Evolutionary conservation across 2,888 invertebrate genomes (phyloP), one percentile per base, ranked within the genome.

Genomic region (Aleiodes leptofemur): DNA sequence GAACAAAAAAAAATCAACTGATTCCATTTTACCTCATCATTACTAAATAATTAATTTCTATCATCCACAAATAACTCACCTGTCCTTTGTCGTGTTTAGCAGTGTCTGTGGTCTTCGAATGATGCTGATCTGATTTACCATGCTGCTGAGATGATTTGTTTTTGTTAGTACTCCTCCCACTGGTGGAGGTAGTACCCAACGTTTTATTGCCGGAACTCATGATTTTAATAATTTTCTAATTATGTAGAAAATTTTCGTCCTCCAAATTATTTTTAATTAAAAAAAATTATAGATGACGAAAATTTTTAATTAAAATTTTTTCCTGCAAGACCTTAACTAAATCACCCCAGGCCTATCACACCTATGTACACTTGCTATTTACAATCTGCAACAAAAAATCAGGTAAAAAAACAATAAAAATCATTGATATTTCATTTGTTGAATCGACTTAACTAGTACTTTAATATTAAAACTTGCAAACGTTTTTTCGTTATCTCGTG

Each of bases 321-420:
- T 48, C 43, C 64, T 61, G 61, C 64, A 64, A 73, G 43, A 64
- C 64, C 64, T 72, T 69, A 57, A 57, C 69, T 76, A 72, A 76
- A 69, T 68, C 72, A 76, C 72, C 68, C 51, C 83, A 85, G 82
- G 85, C 83, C 83, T 86, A 86, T 93, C 93, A 93, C 92, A 93
- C 92, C 76, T 94, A 94, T 94, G 91, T 94, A 94, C 94, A 95
- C 92, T 92, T 91, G 92, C 92, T 95, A 95, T 95, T 92, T 95
- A 95, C 94, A 94, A 93, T 92, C 89, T 91, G 92, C 90, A 92
- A n/a, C 13, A 8, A n/a, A 55, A 55, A 16, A 16, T 55, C 16
- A 6, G 1, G 23, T 23, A 29, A 9, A 57, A 29, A 31, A 7
- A 31, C 29, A 31, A 23, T 23, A 23, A 23, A 9, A 23, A 31